phyloP scores from a whole-genome alignment of 2,888 invertebrate species.

The Tenthredo mesomela region DNA sequence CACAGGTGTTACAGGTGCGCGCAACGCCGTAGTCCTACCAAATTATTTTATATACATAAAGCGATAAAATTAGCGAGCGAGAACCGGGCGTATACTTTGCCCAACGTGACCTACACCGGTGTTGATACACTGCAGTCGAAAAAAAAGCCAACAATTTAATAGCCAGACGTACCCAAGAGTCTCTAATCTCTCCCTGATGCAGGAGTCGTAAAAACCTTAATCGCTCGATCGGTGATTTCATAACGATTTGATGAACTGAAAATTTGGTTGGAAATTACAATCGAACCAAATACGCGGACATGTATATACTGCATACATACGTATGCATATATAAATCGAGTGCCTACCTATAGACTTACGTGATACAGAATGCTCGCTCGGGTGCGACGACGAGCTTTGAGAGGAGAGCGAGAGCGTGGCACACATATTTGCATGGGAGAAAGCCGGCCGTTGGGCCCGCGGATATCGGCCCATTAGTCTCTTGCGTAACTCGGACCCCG shows the following conservation, averaged over 20 bases:
- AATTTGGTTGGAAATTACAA: background rate
- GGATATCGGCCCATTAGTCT: conserved; percentile 66
- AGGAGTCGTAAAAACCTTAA: background rate
- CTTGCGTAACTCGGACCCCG: conserved; percentile 63
- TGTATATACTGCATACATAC: background rate
- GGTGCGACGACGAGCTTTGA: conserved; percentile 46
- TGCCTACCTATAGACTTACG: background rate
- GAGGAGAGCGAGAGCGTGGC: conserved; percentile 60
- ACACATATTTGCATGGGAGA: conserved; percentile 73
- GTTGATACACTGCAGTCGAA: background rate
- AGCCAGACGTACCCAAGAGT: background rate
- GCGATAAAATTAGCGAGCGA: conserved; percentile 39
- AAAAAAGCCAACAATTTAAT: background rate
- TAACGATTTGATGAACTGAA: background rate
- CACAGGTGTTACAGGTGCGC: conserved; percentile 38
- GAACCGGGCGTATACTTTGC: background rate
- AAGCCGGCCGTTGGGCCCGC: conserved; percentile 57
- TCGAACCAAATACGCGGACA: background rate
- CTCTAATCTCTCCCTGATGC: background rate
- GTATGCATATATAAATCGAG: background rate
- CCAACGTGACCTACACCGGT: conserved; percentile 1
- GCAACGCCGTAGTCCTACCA: background rate
- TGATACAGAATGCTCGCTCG: conserved; percentile 37
- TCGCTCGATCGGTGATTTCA: background rate
- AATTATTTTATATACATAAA: background rate